Percentiles rank a stretch among this genome's conserved stretches.
Evolutionary conservation across 1,140 invertebrate genomes (phyloP).

Genomic region (Parasteatoda tepidariorum): DNA sequence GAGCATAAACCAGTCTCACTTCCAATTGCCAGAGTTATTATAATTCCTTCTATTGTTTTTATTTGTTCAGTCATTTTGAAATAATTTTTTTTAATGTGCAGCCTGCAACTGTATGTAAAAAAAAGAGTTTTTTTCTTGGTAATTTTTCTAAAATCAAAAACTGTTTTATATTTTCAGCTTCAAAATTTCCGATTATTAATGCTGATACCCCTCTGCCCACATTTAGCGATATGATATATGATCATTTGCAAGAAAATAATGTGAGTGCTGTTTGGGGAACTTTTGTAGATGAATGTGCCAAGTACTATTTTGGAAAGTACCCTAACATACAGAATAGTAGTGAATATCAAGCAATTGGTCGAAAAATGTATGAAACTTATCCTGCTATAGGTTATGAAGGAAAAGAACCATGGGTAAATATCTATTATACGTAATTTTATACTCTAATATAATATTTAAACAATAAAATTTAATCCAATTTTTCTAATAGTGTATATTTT

Average conservation of each 20-base stretch:
- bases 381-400: constrained; percentile 46
- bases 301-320: constrained; percentile 39
- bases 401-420: constrained; percentile 53
- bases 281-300: constrained; percentile 53
- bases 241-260: constrained; percentile 23
- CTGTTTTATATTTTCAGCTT: too few species aligned
- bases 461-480: too few species aligned
- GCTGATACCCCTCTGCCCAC: constrained; percentile 41
- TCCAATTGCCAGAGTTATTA: not conserved
- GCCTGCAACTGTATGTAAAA: too few species aligned
- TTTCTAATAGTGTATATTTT: too few species aligned
- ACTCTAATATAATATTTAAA: not conserved
- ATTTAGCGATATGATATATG: constrained; percentile 20
- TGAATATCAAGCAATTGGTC: constrained; percentile 54
- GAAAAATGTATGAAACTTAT: constrained; percentile 50
- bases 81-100: too few species aligned
- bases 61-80: not conserved
- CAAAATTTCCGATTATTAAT: constrained; percentile 29
- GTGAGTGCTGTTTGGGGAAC: constrained; percentile 42
- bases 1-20: too few species aligned
- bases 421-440: not conserved
- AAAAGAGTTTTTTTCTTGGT: too few species aligned
- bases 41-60: not conserved
- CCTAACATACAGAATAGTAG: constrained; percentile 57
- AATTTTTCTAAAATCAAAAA: too few species aligned